phyloP scores from a whole-genome alignment of 2,888 invertebrate genomes.

The Empis stercorea region DNA sequence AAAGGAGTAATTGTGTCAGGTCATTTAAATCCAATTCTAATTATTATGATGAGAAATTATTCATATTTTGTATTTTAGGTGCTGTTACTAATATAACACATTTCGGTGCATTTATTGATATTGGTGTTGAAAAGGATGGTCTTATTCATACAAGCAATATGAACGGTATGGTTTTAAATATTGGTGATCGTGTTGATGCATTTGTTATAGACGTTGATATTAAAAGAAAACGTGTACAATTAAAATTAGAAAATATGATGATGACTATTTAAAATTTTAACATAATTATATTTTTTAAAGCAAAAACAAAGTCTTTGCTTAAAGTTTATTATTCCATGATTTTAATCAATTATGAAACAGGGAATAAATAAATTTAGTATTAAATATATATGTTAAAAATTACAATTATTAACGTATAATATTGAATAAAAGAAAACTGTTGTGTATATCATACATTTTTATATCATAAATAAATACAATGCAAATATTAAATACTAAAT shows the following conservation, averaged over 20 bases:
- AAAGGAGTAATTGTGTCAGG: slow-evolving; percentile 51
- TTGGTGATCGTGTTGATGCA: slow-evolving; percentile 58
- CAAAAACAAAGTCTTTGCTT: too few species aligned
- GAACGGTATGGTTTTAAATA: slow-evolving; percentile 41
- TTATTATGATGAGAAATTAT: too few species aligned
- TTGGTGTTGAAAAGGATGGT: slow-evolving; percentile 59
- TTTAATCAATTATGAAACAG: too few species aligned
- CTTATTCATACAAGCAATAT: slow-evolving; percentile 54
- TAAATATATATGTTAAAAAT: too few species aligned
- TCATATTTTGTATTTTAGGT: slow-evolving; percentile 44
- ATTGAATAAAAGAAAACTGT: too few species aligned
- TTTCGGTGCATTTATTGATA: slow-evolving; percentile 86
- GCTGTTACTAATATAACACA: slow-evolving; percentile 73
- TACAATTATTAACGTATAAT: too few species aligned
- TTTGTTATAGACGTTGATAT: slow-evolving; percentile 47
- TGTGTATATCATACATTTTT: too few species aligned
- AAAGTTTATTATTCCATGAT: too few species aligned
- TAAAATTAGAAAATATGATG: slow-evolving; percentile 38
- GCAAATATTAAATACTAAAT: too few species aligned
- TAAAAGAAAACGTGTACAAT: slow-evolving; percentile 42
- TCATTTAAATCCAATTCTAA: slow-evolving; percentile 19
- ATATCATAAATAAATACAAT: too few species aligned
- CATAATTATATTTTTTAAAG: too few species aligned
- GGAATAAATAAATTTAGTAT: too few species aligned
- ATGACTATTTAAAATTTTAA: slow-evolving; percentile 3